Conservation (phyloP, 23 tunicate genomes). For the Corella eumyota region DNA sequence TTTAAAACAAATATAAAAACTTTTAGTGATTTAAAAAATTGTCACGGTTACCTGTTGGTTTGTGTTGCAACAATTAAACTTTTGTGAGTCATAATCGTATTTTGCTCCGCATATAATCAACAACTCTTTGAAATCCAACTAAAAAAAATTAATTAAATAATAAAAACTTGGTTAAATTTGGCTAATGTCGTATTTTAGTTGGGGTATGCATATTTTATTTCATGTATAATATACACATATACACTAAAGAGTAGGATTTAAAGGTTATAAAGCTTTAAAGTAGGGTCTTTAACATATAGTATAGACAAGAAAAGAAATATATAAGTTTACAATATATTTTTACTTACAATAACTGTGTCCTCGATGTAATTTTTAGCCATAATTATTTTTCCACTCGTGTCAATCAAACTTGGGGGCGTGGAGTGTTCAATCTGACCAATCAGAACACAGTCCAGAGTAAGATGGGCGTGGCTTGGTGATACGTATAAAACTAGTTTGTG, state of each 20-base stretch:
- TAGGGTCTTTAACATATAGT: no score
- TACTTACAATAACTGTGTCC: slow-evolving; percentile 6
- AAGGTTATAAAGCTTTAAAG: no score
- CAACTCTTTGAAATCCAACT: neutral
- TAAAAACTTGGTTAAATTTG: neutral
- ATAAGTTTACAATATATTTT: neutral
- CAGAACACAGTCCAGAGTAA: slow-evolving; percentile 7
- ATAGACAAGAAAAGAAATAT: no score
- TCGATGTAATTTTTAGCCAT: slow-evolving; percentile 5
- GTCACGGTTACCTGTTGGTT: no score
- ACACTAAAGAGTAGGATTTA: no score
- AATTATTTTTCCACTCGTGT: slow-evolving; percentile 2
- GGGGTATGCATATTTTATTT: no score
- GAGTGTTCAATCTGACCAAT: slow-evolving; percentile 12
- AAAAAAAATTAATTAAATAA: neutral
- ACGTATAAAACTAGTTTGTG: slow-evolving; percentile 9
- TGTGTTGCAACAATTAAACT: neutral
- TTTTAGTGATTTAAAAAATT: no score
- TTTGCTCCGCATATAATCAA: neutral
- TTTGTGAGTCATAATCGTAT: neutral
- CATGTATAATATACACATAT: no score
- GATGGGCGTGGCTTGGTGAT: neutral
- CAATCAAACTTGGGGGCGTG: neutral
- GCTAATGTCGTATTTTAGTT: neutral
- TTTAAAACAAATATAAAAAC: no score